Evolutionary conservation across 2,797 vertebrate species (phyloP).

Genomic region (Scyliorhinus canicula): DNA sequence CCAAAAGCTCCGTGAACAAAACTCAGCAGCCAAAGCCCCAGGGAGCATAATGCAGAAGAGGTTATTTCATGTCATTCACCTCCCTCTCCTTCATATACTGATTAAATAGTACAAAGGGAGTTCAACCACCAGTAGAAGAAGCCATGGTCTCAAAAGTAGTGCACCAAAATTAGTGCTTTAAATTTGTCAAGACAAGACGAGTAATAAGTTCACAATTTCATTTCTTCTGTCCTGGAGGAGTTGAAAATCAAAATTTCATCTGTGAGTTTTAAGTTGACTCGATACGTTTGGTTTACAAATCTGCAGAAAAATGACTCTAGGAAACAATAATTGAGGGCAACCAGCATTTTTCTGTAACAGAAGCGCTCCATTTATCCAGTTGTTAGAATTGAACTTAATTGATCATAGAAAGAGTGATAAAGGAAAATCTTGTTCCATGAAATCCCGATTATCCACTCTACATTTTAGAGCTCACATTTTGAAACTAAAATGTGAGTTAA

Average conservation of each 20-base stretch:
- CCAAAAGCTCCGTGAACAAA: background rate
- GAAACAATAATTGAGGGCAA: background rate
- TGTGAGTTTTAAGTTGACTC: background rate
- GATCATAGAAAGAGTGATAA: background rate
- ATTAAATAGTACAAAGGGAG: background rate
- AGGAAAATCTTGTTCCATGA: background rate
- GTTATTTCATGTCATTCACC: background rate
- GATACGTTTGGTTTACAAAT: background rate
- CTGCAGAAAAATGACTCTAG: background rate
- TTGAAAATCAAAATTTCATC: background rate
- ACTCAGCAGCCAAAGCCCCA: background rate
- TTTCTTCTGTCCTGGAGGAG: background rate
- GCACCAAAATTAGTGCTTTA: background rate
- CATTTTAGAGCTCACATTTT: background rate
- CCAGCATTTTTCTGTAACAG: background rate
- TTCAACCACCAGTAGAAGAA: background rate
- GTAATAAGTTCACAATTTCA: background rate
- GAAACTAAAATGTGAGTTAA: background rate
- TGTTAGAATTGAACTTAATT: constrained; percentile 20
- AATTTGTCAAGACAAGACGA: background rate
- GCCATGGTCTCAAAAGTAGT: background rate
- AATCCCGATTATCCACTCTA: background rate
- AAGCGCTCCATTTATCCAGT: background rate
- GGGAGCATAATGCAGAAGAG: constrained; percentile 10
- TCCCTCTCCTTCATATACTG: background rate